phyloP scores from a whole-genome alignment of 2,113 vertebrate genomes.

The Recurvirostra avosetta region DNA sequence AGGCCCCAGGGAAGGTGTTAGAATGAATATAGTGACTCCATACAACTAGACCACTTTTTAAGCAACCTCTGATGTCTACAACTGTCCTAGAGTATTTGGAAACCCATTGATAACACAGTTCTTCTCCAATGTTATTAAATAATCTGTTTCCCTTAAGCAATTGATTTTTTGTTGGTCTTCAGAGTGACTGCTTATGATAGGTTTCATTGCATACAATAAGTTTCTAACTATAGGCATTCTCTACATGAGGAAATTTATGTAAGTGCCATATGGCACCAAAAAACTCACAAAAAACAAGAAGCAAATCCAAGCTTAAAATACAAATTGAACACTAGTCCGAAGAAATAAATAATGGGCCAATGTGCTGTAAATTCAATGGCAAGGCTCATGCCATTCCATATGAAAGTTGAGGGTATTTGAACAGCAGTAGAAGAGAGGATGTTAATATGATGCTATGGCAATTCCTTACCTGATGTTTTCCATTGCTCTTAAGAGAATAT shows the following conservation, averaged over 20 bases:
- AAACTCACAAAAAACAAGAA: background rate
- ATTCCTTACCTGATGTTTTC: background rate
- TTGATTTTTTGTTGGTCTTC: background rate
- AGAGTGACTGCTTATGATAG: background rate
- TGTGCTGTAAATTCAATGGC: background rate
- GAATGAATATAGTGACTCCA: background rate
- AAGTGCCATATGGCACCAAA: background rate
- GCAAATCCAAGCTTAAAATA: background rate
- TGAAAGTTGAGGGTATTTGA: background rate
- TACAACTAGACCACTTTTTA: background rate
- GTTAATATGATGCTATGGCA: background rate
- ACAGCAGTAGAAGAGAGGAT: background rate
- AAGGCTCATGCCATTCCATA: background rate
- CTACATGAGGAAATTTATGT: background rate
- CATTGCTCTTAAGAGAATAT: background rate
- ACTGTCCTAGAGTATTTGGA: background rate
- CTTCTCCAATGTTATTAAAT: background rate
- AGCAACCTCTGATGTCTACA: background rate
- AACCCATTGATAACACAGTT: background rate
- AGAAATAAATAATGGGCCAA: background rate
- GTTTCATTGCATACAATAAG: background rate
- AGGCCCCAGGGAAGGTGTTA: background rate
- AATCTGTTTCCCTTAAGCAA: background rate
- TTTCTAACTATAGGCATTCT: background rate
- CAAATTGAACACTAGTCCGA: background rate